Evolutionary conservation across 2,888 invertebrate species (phyloP).

Genomic region (Erebia palarica): DNA sequence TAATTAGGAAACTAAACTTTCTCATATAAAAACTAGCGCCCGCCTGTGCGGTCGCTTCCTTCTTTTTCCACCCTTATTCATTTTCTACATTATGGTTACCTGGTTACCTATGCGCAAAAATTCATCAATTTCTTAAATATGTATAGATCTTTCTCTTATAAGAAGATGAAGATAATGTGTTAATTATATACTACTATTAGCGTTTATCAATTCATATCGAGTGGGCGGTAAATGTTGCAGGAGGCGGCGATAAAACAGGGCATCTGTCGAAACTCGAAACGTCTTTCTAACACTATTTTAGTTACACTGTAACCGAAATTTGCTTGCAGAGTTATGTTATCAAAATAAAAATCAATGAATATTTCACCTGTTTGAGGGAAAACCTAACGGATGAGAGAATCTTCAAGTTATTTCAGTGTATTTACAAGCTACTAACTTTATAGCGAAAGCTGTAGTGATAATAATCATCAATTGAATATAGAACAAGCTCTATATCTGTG

Average conservation of each 20-base stretch:
- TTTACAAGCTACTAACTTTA: neutral
- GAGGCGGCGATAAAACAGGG: conserved; percentile 1
- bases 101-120: too few relatives aligned
- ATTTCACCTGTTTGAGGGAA: neutral
- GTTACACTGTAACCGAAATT: neutral
- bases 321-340: neutral
- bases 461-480: neutral
- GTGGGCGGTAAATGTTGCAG: neutral
- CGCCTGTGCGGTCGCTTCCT: too few relatives aligned
- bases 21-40: too few relatives aligned
- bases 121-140: too few relatives aligned
- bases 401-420: neutral
- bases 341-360: neutral
- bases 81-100: too few relatives aligned
- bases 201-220: neutral
- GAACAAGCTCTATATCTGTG: neutral
- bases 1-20: neutral
- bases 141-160: too few relatives aligned
- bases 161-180: too few relatives aligned
- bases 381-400: neutral
- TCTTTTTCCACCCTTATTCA: too few relatives aligned
- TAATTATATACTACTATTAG: neutral
- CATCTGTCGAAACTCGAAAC: conserved; percentile 12
- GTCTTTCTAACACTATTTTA: neutral
- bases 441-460: neutral